Conservation (phyloP, 2,888 invertebrate genomes). For the Lasioglossum villosulum region DNA sequence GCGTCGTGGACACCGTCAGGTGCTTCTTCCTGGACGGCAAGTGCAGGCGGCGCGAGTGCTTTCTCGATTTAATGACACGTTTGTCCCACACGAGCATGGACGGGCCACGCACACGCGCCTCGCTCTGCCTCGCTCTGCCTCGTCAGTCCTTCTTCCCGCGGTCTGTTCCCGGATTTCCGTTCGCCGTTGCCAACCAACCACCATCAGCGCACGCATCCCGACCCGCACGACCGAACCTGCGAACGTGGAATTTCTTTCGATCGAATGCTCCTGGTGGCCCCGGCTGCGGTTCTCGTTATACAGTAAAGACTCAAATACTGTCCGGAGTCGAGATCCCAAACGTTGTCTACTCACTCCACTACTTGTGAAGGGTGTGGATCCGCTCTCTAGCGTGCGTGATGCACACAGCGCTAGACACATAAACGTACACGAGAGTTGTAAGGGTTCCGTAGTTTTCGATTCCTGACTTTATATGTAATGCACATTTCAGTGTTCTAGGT, state of each 20-base stretch:
- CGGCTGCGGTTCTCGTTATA: neutral
- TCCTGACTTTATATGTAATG: no score
- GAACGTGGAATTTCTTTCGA: neutral
- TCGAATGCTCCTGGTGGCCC: neutral
- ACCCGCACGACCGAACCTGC: neutral
- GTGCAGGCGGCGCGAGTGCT: conserved; percentile 81
- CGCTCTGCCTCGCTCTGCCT: neutral
- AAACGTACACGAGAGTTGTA: no score
- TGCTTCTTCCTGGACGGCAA: conserved; percentile 83
- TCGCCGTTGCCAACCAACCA: conserved; percentile 44
- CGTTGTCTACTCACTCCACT: no score
- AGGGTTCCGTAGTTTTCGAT: no score
- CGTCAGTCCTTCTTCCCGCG: conserved; percentile 48
- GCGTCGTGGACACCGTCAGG: conserved; percentile 77
- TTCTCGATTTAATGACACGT: conserved; percentile 83
- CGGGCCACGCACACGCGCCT: conserved; percentile 46
- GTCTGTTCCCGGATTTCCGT: conserved; percentile 68
- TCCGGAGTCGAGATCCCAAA: no score
- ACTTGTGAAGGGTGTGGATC: no score
- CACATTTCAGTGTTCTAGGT: no score
- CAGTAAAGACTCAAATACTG: no score
- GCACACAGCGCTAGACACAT: no score
- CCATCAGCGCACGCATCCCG: neutral
- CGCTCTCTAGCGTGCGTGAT: no score
- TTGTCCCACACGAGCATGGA: conserved; percentile 62